Evolutionary conservation across 2,888 invertebrate genomes (phyloP).

Genomic region (Lycophotia porphyrea): DNA sequence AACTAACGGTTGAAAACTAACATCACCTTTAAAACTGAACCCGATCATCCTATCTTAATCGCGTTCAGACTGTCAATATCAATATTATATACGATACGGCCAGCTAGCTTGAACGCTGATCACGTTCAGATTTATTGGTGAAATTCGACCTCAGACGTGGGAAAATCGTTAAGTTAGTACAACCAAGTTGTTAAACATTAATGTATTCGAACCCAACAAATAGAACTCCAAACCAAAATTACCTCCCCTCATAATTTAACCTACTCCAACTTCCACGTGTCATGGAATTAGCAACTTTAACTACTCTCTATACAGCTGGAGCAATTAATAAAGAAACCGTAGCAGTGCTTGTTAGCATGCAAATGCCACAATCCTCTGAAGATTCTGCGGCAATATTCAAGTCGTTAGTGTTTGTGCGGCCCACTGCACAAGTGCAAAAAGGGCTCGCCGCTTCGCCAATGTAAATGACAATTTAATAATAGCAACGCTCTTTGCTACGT

Average conservation of each 20-base stretch:
- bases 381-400: conserved; percentile 82
- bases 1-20: not conserved
- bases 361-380: conserved; percentile 80
- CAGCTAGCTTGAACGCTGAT: not conserved
- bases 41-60: not conserved
- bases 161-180: not conserved
- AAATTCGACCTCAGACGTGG: not conserved
- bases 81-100: not conserved
- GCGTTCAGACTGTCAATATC: not conserved
- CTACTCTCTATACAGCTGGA: conserved; percentile 32
- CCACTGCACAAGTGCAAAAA: conserved; percentile 78
- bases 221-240: not conserved
- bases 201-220: not conserved
- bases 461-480: conserved; percentile 75
- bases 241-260: not conserved
- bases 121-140: not conserved
- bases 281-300: conserved; percentile 35
- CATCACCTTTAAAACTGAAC: not conserved
- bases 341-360: conserved; percentile 80
- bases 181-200: not conserved
- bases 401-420: conserved; percentile 83
- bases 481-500: conserved; percentile 64
- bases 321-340: conserved; percentile 81
- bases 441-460: conserved; percentile 66
- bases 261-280: conserved; percentile 28